Base-by-base conservation (phyloP, 2,888 invertebrate species). In the Notodonta ziczac region DNA sequence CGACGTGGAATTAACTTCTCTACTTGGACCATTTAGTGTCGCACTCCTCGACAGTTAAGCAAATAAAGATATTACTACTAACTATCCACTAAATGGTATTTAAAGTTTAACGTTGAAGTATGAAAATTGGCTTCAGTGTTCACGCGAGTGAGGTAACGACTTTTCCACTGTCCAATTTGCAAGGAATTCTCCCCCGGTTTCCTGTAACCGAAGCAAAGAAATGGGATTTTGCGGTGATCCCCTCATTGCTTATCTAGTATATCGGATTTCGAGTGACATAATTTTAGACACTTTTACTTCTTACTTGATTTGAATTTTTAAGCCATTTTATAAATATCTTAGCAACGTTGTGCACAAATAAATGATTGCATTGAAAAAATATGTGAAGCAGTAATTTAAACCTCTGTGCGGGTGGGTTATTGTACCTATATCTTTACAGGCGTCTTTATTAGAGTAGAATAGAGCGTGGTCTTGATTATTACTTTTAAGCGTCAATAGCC, bases 131-230 rank as follows among this genome's bases (percentile, higher is more conserved):
- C 79, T 78, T 76, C 72, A 66, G 74, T 78, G 75, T 81, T 81
- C 74, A 74, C 73, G 71, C 72, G 69, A 71, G 78, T 74, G 73
- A 74, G 79, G 80, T 80, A 81, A 80, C 79, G 80, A 83, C 75
- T 83, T 83, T 80, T 81, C 80, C 76, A 77, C 78, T 84, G 83
- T 84, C 80, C 84, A 82, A 86, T 86, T 86, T 86, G 79, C 81
- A 78, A 77, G 77, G 80, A 82, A 79, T 79, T 79, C 76, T 74
- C 74, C 69, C 76, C 69, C 76, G 69, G 77, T 77, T 82, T 79
- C 70, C 75, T 66, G 71, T 74, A 73, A 73, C 75, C 72, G 70
- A 67, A 74, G 76, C 67, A 76, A 76, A 78, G 76, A 75, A 81
- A 83, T 78, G 78, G 80, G 80, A 80, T 84, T 84, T 78, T 69